Evolutionary conservation across 2,797 vertebrate genomes (phyloP), one percentile per base, ranked within the genome.

Genomic region (Anas flavirostris): DNA sequence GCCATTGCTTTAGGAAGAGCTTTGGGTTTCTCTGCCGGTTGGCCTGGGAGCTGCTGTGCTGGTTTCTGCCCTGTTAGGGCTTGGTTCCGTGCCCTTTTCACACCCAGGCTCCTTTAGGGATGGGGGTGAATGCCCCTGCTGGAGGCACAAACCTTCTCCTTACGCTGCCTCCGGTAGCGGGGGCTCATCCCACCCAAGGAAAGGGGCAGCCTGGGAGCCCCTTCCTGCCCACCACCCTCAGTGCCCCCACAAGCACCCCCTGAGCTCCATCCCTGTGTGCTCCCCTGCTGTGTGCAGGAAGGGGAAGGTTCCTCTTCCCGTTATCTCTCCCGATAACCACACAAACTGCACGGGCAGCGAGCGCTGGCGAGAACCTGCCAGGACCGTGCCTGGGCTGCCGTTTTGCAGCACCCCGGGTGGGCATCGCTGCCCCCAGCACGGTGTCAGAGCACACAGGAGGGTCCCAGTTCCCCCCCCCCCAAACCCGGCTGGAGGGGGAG

Each of bases 1-100:
- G 5, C 39, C 19, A 4, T 35, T 0, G 4, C 75, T 43, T 44
- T 3, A 0, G 3, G 5, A 28, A 4, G 13, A 13, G 2, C 14
- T 22, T 22, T 46, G 19, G 29, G 25, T n/a, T 83, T 74, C 28
- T 6, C 58, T 15, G 1, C 18, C 17, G 3, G n/a, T 50, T 1
- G 14, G 23, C 23, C 39, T 22, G 31, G n/a, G n/a, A 9, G 56
- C n/a, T 58, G 12, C 18, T 12, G 31, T 31, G 23, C 10, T 26
- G 23, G 62, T 31, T 39, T 22, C 0, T 22, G 0, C 23, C 31
- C 18, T 9, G 26, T n/a, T 10, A 21, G 46, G 29, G 14, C 31
- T 69, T 15, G 16, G 13, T 12, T 10, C 3, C 0, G 4, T 3
- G 37, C 12, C 0, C 0, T 23, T 41, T 8, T 16, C 21, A 1